Conservation (phyloP, 2,888 invertebrate genomes). For the Margaritifera margaritifera region DNA sequence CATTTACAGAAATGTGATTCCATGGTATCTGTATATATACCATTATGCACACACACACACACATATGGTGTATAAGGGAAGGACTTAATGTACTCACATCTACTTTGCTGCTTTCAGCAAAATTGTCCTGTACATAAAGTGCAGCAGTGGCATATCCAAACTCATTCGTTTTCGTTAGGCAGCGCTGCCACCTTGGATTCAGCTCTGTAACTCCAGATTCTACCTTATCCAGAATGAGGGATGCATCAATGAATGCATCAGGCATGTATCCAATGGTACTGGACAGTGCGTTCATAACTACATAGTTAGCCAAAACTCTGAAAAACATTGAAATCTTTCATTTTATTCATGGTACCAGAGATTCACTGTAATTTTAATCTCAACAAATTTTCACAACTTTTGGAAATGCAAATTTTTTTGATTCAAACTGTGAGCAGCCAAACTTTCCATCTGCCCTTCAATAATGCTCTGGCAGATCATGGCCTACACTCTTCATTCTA, state of each 20-base stretch:
- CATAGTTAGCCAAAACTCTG: slow-evolving; percentile 61
- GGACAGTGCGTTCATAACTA: slow-evolving; percentile 51
- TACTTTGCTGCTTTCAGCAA: slow-evolving; percentile 48
- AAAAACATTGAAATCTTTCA: slow-evolving; percentile 1
- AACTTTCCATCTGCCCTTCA: no score
- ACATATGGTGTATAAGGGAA: background rate
- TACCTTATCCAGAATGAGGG: slow-evolving; percentile 41
- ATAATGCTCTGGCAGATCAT: no score
- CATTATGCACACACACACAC: background rate
- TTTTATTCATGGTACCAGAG: no score
- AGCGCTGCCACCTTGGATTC: slow-evolving; percentile 53
- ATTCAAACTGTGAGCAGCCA: no score
- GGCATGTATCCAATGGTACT: slow-evolving; percentile 46
- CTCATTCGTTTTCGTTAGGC: slow-evolving; percentile 41
- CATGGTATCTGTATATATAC: no score
- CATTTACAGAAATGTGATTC: no score
- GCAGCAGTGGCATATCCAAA: slow-evolving; percentile 60
- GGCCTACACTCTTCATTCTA: no score
- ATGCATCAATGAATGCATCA: slow-evolving; percentile 38
- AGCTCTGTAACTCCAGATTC: slow-evolving; percentile 44
- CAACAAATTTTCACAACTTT: no score
- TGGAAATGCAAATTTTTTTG: no score
- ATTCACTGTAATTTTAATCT: no score
- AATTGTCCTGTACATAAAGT: slow-evolving; percentile 57
- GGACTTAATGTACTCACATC: slow-evolving; percentile 40